Evolutionary conservation across 1,140 invertebrate species (phyloP).

Genomic region (Eumaeus atala): DNA sequence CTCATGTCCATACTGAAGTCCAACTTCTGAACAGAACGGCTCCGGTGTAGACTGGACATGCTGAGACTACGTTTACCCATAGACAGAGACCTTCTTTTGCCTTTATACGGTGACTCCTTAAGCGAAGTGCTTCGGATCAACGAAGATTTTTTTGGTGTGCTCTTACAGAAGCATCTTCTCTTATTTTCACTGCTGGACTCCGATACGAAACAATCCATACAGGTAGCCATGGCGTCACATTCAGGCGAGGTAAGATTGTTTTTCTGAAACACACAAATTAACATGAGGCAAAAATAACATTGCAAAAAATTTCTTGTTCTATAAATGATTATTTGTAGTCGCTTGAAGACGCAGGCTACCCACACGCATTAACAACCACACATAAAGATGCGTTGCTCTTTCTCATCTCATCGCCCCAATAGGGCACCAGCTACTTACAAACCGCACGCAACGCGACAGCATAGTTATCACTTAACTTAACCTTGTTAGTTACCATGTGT

Average conservation of each 20-base stretch:
- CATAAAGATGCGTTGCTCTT: no score
- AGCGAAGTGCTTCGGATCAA: conserved; percentile 50
- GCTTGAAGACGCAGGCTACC: no score
- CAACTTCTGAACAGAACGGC: conserved; percentile 59
- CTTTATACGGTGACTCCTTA: conserved; percentile 47
- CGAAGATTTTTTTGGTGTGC: conserved; percentile 42
- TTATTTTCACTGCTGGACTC: conserved; percentile 35
- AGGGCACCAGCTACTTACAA: no score
- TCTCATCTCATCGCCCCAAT: no score
- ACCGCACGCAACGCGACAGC: no score
- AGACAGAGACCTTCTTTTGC: conserved; percentile 38
- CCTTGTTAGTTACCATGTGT: no score
- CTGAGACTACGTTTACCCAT: conserved; percentile 55
- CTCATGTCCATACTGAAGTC: conserved; percentile 72
- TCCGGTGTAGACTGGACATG: conserved; percentile 56
- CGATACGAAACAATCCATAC: conserved; percentile 44
- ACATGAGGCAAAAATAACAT: no score
- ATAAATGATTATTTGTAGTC: no score
- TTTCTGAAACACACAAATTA: conserved; percentile 42
- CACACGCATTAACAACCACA: no score
- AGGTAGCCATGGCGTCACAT: conserved; percentile 54
- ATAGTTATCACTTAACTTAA: no score
- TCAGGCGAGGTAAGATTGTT: conserved; percentile 61
- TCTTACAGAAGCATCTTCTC: conserved; percentile 43
- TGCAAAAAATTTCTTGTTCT: no score